These are phyloP conservation scores for Strix aluco DNA, from an alignment of 2,113 vertebrate species.

Conservation along the genomic window DNA sequence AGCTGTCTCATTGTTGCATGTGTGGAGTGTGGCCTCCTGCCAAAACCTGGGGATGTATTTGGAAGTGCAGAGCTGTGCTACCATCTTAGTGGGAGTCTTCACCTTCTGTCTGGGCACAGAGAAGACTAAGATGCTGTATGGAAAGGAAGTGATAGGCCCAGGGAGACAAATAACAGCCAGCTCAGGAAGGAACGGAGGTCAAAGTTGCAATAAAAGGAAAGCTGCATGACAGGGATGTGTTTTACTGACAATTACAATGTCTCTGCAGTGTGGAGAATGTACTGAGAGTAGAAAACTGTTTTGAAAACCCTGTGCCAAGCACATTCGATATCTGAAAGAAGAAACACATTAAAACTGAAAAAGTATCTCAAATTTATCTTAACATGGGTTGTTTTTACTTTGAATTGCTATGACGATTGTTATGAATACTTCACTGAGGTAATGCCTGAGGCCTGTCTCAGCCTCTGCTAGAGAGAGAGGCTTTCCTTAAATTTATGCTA, in stretches of 20 bases:
- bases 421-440: neutral
- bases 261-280: neutral
- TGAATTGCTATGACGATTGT: neutral
- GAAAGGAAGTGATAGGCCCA: neutral
- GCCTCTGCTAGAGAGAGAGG: neutral
- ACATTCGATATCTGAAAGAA: neutral
- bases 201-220: neutral
- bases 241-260: neutral
- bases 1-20: neutral
- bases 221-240: neutral
- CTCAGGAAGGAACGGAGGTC: neutral
- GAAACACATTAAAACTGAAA: neutral
- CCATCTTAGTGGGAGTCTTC: neutral
- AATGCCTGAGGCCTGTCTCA: neutral
- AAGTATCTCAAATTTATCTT: neutral
- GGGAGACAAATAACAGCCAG: neutral
- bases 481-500: constrained; percentile 24
- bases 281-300: neutral
- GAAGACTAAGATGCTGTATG: neutral
- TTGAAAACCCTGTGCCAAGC: neutral
- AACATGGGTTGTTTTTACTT: neutral
- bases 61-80: neutral
- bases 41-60: neutral
- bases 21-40: neutral
- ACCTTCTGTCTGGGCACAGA: neutral